Base-by-base conservation (phyloP, 2,888 invertebrate species). In the Aleiodes leptofemur region DNA sequence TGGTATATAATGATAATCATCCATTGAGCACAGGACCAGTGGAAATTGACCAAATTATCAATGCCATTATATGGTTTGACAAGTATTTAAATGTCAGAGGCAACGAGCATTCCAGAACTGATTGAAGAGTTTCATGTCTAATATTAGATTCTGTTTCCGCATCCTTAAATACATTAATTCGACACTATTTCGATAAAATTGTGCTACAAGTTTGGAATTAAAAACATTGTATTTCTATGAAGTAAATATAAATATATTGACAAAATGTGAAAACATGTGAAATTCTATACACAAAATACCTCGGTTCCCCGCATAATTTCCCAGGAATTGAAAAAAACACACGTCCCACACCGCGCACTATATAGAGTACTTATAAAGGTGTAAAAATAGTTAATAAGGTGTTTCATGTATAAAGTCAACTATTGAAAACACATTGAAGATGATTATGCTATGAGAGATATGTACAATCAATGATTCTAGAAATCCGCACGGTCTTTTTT, bases 1-100 rank as follows among this genome's bases (percentile, higher is more conserved):
- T 93, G 82, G 88, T 94, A 84, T 95, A 95, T 83, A 95, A 96
- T 1, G 96, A 96, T 87, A 94, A 94, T 84, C 97, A 97, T 89
- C 92, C 95, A 0, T 88, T 96, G 61, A 90, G 92, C 14, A 91
- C 92, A 7, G 91, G 93, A 6, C 91, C 93, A 0, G 93, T 92
- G 9, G 95, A 96, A 85, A 93, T 95, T 85, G 96, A 96, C 89
- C 91, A 92, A 80, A 90, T 95, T 50, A 94, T 97, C 82, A 96
- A 96, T 87, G 91, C 92, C 50, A 91, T 92, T 0, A 85, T 93
- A 48, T 97, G 96, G 96, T 92, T 96, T 83, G 85, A 92, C 31
- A 90, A 93, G 69, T 91, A 93, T 81, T 76, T 77, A 5, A 56
- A 70, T 0, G 50, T 23, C 31, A 53, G 53, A 69, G 34, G 59